Base-by-base conservation (phyloP, 2,888 invertebrate species). In the Machimus rusticus region DNA sequence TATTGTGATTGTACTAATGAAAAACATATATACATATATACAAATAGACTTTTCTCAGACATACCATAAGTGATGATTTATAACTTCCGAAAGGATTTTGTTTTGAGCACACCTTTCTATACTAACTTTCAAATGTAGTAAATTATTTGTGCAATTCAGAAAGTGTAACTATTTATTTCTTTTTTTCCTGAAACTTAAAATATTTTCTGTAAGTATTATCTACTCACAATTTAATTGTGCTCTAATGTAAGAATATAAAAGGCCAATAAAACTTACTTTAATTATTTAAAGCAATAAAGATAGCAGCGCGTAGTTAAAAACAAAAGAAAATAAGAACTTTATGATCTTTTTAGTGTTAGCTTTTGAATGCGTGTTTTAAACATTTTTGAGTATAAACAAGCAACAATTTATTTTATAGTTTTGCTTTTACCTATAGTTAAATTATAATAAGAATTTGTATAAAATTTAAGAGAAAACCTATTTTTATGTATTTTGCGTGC, bases 401-500 rank as follows among this genome's bases (percentile, higher is more conserved):
- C 12, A 46, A 14, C 3, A 19, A 28, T 12, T 23, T 66, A 66
- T 66, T 66, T 19, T 66, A 51, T 66, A 66, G 66, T 66, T 66
- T 66, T 23, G 14, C 66, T 66, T 66, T 66, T 23, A 66, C 1
- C 12, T 23, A 66, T 34, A 76, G 76, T 12, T 76, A 23, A 74
- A 12, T 76, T 82, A 51, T 57, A 16, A 34, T 37, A 28, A 12
- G 55, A 82, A 23, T 39, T 78, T 78, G 37, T 82, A 57, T 19
- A 57, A 19, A 57, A 28, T 37, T 82, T 82, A 31, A 81, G 55
- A 4, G 55, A 31, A 51, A 16, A 14, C 51, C 19, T 51, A n/a
- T 74, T 87, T 87, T 86, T 51, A 78, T 86, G 77, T 39, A 39
- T 76, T 86, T 85, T 85, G 43, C 85, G 85, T 85, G 85, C 74